Conservation (phyloP, 1,140 invertebrate species). For the Neodiprion fabricii region DNA sequence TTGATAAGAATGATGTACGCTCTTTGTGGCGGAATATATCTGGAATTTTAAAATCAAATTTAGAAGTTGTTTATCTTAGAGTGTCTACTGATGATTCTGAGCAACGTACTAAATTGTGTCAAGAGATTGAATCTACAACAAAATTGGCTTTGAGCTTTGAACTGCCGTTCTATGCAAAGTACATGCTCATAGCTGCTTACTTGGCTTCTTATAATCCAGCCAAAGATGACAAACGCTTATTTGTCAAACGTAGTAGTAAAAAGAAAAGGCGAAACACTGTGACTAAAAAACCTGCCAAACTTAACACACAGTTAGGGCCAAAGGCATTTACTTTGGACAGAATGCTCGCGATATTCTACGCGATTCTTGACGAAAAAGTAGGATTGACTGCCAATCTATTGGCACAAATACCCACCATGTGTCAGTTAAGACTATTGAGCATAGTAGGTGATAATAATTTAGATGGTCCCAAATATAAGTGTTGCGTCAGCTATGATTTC, state of each 20-base stretch:
- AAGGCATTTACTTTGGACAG: constrained; percentile 84
- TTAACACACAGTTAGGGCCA: constrained; percentile 73
- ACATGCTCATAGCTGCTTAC: constrained; percentile 86
- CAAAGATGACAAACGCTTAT: constrained; percentile 83
- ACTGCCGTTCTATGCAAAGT: constrained; percentile 89
- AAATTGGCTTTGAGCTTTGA: constrained; percentile 76
- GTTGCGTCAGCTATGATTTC: constrained; percentile 76
- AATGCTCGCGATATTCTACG: constrained; percentile 90
- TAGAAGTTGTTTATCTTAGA: constrained; percentile 81
- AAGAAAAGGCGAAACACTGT: constrained; percentile 58
- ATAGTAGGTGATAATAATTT: constrained; percentile 70
- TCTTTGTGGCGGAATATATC: constrained; percentile 81
- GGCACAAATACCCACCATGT: constrained; percentile 78
- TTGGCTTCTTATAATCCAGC: constrained; percentile 90
- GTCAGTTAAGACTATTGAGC: constrained; percentile 73
- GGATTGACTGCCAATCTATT: constrained; percentile 84
- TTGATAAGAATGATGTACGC: constrained; percentile 67
- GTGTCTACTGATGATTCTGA: constrained; percentile 56
- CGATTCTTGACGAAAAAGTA: constrained; percentile 84
- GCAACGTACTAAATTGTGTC: constrained; percentile 35
- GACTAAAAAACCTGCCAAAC: constrained; percentile 50
- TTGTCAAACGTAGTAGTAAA: constrained; percentile 77
- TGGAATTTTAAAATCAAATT: constrained; percentile 73
- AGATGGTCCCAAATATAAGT: constrained; percentile 75
- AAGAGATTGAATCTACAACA: constrained; percentile 60